Conservation (phyloP, 2,113 vertebrate species). For the Brachyistius frenatus region DNA sequence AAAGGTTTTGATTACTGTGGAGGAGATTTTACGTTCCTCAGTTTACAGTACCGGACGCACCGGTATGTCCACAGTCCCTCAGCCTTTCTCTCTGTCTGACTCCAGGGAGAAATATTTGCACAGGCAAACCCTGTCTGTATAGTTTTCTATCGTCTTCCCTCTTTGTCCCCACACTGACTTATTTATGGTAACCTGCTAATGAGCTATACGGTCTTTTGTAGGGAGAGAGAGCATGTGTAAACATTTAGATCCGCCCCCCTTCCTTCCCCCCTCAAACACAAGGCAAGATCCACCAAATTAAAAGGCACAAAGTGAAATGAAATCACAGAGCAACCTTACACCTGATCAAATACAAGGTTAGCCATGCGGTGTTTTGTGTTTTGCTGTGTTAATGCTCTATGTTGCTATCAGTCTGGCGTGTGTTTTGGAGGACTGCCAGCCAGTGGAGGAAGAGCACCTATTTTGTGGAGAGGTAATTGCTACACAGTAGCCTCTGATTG, state of each 20-base stretch:
- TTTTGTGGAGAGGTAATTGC: constrained; percentile 85
- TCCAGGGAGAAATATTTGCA: constrained; percentile 66
- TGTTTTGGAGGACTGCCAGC: constrained; percentile 82
- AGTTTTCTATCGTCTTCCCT: constrained; percentile 48
- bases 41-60: constrained; percentile 56
- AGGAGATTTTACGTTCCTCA: constrained; percentile 39
- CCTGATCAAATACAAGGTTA: constrained; percentile 77
- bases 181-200: constrained; percentile 70
- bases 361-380: constrained; percentile 73
- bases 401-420: constrained; percentile 75
- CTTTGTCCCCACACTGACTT: constrained; percentile 67
- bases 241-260: constrained; percentile 69
- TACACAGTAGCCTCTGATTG: constrained; percentile 85
- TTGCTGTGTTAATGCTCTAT: constrained; percentile 69
- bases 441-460: constrained; percentile 80
- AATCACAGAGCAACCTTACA: constrained; percentile 63
- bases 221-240: constrained; percentile 71
- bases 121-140: constrained; percentile 51
- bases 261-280: constrained; percentile 41
- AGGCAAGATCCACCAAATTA: constrained; percentile 62
- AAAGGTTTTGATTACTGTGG: neutral
- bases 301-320: constrained; percentile 74
- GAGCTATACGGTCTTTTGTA: constrained; percentile 64
- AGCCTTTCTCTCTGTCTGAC: constrained; percentile 31
- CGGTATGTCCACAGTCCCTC: constrained; percentile 37